Evolutionary conservation across 2,888 invertebrate genomes (phyloP).

Genomic region (Mongoloraphidia duomilia): DNA sequence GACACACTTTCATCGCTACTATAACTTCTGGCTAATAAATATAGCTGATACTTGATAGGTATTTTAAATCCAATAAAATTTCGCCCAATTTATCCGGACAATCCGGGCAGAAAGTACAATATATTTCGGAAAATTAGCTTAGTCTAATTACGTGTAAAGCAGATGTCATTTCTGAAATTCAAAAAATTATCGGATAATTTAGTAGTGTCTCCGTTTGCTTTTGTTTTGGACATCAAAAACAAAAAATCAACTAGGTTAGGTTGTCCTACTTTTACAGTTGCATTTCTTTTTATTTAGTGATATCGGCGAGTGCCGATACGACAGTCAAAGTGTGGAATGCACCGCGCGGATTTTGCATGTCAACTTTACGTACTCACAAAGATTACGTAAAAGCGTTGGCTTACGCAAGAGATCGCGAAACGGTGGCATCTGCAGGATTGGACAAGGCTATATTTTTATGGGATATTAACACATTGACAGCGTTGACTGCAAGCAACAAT

Average conservation of each 20-base stretch:
- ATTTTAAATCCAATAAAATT: too few relatives aligned
- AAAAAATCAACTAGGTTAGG: background rate
- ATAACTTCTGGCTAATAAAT: too few relatives aligned
- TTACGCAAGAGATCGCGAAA: conserved; percentile 92
- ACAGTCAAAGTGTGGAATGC: conserved; percentile 99
- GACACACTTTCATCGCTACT: too few relatives aligned
- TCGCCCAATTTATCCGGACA: too few relatives aligned
- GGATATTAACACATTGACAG: conserved; percentile 97
- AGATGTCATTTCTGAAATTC: too few relatives aligned
- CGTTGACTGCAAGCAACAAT: conserved; percentile 94
- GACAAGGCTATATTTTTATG: conserved; percentile 95
- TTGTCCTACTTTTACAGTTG: background rate
- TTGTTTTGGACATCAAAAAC: background rate
- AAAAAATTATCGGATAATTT: too few relatives aligned
- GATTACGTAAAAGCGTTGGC: conserved; percentile 97
- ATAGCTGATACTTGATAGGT: too few relatives aligned
- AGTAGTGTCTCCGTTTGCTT: background rate
- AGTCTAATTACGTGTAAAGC: too few relatives aligned
- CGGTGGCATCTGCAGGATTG: conserved; percentile 91
- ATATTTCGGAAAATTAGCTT: too few relatives aligned
- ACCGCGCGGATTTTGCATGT: conserved; percentile 98
- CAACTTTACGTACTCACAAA: conserved; percentile 91
- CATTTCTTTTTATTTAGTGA: conserved; percentile 46
- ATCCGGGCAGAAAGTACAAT: too few relatives aligned
- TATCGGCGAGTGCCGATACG: conserved; percentile 97